Conservation (phyloP, 2,888 invertebrate genomes). For the Trissoscelio sp. region DNA sequence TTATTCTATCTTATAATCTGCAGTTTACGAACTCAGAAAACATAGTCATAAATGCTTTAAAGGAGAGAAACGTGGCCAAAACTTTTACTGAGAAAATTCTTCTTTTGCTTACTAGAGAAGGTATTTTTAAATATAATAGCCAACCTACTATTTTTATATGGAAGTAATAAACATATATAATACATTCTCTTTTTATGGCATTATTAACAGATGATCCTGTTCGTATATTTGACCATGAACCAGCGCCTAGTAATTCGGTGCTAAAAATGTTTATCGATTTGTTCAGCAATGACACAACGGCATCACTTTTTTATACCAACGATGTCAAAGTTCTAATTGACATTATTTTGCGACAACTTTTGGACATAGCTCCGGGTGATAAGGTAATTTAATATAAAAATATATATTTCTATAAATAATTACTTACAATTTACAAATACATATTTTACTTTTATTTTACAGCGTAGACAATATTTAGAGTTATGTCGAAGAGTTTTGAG, state of each 20-base stretch:
- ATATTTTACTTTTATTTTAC: conserved; percentile 43
- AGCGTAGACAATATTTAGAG: conserved; percentile 91
- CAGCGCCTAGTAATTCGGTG: conserved; percentile 92
- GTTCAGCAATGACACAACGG: conserved; percentile 91
- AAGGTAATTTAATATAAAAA: conserved; percentile 84
- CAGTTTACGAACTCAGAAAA: conserved; percentile 91
- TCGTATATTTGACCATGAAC: conserved; percentile 92
- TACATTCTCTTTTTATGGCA: too few species aligned
- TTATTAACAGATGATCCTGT: conserved; percentile 94
- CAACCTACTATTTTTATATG: not conserved
- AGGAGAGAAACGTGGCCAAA: conserved; percentile 90
- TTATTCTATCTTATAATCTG: conserved; percentile 93
- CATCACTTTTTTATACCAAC: conserved; percentile 96
- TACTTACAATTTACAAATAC: too few species aligned
- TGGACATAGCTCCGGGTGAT: conserved; percentile 95
- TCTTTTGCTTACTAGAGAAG: conserved; percentile 94
- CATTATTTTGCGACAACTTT: conserved; percentile 94
- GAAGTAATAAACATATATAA: too few species aligned
- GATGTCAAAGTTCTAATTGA: conserved; percentile 97
- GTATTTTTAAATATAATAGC: conserved; percentile 83
- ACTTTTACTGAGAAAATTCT: conserved; percentile 95
- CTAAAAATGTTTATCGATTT: conserved; percentile 95
- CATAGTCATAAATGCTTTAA: conserved; percentile 88
- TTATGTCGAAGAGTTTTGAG: conserved; percentile 92
- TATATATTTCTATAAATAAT: too few species aligned